A percentile compares a stretch with the other conserved stretches of the same genome.
Evolutionary conservation across 2,888 invertebrate species (phyloP).

Genomic region (Cephus runcator): DNA sequence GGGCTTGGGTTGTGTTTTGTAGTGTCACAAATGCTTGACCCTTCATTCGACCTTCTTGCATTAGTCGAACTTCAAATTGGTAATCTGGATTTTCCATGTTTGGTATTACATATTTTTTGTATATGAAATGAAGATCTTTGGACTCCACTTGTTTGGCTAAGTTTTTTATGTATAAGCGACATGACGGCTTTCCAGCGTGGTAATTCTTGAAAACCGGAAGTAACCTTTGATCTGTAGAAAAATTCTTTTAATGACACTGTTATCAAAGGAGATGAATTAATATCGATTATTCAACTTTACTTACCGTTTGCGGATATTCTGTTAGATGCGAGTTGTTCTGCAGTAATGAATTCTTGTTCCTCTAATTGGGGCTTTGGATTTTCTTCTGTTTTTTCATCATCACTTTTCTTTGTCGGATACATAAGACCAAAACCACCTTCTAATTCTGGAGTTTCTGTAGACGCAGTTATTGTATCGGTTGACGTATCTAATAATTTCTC

Average conservation of each 20-base stretch:
- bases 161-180: constrained; percentile 93
- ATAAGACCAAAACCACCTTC: constrained; percentile 59
- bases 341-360: constrained; percentile 68
- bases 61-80: constrained; percentile 75
- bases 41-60: constrained; percentile 97
- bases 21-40: constrained; percentile 94
- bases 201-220: constrained; percentile 89
- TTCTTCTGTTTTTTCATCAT: constrained; percentile 40
- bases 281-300: constrained; percentile 13
- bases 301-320: constrained; percentile 74
- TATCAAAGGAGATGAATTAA: not conserved
- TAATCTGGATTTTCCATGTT: constrained; percentile 54
- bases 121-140: constrained; percentile 81
- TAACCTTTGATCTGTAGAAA: constrained; percentile 72
- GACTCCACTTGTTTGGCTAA: constrained; percentile 83
- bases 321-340: constrained; percentile 75
- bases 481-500: constrained; percentile 42
- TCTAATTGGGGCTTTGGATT: constrained; percentile 34
- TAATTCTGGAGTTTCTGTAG: constrained; percentile 24
- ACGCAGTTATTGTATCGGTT: constrained; percentile 12
- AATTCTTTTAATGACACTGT: constrained; percentile 4
- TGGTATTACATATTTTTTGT: constrained; percentile 73
- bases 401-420: constrained; percentile 47
- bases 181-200: constrained; percentile 81
- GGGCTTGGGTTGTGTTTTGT: constrained; percentile 76